Base-by-base conservation (phyloP, 1,140 invertebrate species). In the Halictus rubicundus region DNA sequence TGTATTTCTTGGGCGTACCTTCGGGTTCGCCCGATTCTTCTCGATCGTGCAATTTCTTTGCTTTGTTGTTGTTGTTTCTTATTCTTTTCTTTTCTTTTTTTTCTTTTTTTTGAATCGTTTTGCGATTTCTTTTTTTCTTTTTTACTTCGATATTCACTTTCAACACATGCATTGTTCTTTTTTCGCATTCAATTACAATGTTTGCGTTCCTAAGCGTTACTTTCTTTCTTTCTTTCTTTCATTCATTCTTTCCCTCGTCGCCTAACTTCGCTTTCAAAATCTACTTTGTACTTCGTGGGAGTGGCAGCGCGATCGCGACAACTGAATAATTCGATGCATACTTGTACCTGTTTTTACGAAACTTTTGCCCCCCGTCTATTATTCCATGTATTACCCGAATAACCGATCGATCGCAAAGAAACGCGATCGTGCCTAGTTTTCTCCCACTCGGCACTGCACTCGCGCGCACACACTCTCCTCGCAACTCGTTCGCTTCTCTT, bases 121-220 rank as follows among this genome's bases (percentile, higher is more conserved):
- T 32, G 32, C 5, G 32, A 3, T 32, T 76, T 61, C 27, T 64
- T 73, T 80, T 83, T 81, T 42, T 76, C 54, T 39, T 63, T 77
- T 82, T 83, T 82, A 76, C 78, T 82, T 84, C 72, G 82, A 84
- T 85, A 80, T 89, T 89, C 89, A 89, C 81, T 81, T 77, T 88
- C 86, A 89, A 89, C 88, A 88, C 87, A 89, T 89, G 89, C 89
- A 88, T 90, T 85, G 81, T 90, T 85, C 86, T 85, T 89, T 89
- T 85, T 79, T 72, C 59, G 57, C 74, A 64, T 52, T 71, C 83
- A 72, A 74, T 78, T 79, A 69, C 66, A 73, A 82, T 61, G 59
- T 60, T 79, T 42, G 57, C n/a, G 23, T 25, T 37, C 46, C 46
- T 42, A 65, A 52, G 49, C 39, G 63, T 63, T 64, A 49, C 68